A percentile compares a stretch with the other conserved stretches of the same genome.
phyloP scores from a whole-genome alignment of 2,797 vertebrate species.

The Pangasius mekongensis region DNA sequence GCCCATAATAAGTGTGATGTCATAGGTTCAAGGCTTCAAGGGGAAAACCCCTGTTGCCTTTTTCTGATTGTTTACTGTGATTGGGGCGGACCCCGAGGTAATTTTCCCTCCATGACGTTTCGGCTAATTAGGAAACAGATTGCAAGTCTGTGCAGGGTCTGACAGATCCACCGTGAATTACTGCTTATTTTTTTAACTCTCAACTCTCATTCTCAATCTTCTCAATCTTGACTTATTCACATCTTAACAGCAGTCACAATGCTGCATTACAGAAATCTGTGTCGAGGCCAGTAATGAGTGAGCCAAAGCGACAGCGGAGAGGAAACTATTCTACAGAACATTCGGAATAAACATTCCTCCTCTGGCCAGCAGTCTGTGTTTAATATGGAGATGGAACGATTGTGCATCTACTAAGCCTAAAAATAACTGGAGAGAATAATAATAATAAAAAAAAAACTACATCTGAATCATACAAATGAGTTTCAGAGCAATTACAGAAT shows the following conservation, averaged over 20 bases:
- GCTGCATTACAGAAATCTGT: not conserved
- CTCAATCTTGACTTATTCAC: not conserved
- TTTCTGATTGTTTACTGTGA: not conserved
- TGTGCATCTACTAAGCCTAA: not conserved
- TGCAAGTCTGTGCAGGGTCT: not conserved
- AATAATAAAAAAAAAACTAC: not conserved
- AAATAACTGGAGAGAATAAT: not conserved
- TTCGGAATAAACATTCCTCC: not conserved
- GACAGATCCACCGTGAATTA: not conserved
- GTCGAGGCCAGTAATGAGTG: not conserved
- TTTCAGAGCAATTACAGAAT: not conserved
- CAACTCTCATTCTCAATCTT: not conserved
- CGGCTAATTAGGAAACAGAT: not conserved
- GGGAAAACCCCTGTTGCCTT: not conserved
- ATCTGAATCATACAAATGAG: not conserved
- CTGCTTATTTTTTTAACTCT: not conserved
- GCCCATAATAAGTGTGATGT: not conserved
- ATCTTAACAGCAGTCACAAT: not conserved
- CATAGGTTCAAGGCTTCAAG: not conserved
- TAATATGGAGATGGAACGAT: not conserved
- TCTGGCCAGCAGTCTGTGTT: not conserved
- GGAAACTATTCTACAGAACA: not conserved
- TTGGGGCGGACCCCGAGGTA: not conserved
- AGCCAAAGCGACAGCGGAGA: too few species aligned
- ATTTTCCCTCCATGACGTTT: not conserved